Evolutionary conservation across 1,140 invertebrate genomes (phyloP).

Genomic region (Drosophila pandora): DNA sequence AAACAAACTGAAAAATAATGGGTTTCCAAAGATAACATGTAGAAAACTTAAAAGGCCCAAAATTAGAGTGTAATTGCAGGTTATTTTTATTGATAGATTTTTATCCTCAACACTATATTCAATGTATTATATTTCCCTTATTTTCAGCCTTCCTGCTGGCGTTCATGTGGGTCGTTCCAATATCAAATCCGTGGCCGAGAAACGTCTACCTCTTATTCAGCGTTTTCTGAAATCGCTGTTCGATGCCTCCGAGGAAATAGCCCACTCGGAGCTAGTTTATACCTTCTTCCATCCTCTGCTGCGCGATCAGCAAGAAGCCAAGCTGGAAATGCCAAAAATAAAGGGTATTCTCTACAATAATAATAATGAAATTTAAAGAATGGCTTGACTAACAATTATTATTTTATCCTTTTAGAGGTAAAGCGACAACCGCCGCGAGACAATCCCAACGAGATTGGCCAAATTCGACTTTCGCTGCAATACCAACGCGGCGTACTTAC

Average conservation of each 20-base stretch:
- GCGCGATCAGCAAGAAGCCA: slow-evolving; percentile 94
- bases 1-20: slow-evolving; percentile 25
- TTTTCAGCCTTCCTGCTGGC: slow-evolving; percentile 89
- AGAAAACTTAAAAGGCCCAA: not conserved
- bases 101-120: too few relatives aligned
- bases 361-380: not conserved
- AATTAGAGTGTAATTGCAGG: not conserved
- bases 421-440: slow-evolving; percentile 70
- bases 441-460: slow-evolving; percentile 84
- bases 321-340: slow-evolving; percentile 84
- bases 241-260: slow-evolving; percentile 95
- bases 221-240: slow-evolving; percentile 94
- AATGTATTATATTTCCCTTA: not conserved
- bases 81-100: not conserved
- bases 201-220: slow-evolving; percentile 93
- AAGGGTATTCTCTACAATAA: slow-evolving; percentile 68
- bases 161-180: slow-evolving; percentile 95
- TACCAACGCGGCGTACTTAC: slow-evolving; percentile 91
- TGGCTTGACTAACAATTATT: not conserved
- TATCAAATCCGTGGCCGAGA: slow-evolving; percentile 96
- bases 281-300: slow-evolving; percentile 98
- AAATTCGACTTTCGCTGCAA: slow-evolving; percentile 92
- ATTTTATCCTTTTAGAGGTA: slow-evolving; percentile 49
- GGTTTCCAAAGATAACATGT: not conserved
- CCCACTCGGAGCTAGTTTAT: slow-evolving; percentile 97